Conservation (phyloP, 1,140 invertebrate species). For the Cherax destructor region DNA sequence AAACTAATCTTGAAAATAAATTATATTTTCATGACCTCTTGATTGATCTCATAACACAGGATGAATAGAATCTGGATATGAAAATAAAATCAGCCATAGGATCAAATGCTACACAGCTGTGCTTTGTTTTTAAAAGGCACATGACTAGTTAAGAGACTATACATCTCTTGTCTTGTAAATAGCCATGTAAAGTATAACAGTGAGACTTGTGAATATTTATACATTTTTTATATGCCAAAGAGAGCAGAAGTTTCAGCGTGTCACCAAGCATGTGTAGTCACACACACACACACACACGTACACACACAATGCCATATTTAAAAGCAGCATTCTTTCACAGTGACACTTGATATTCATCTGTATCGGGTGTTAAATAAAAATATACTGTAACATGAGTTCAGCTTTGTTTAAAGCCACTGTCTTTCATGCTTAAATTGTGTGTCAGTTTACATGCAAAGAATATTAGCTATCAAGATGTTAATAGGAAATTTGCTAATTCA, state of each 20-base stretch:
- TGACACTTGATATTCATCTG: background rate
- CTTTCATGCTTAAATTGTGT: background rate
- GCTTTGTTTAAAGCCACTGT: background rate
- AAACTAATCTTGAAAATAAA: background rate
- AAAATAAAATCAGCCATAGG: background rate
- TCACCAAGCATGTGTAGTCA: background rate
- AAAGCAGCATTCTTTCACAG: background rate
- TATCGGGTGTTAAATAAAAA: background rate
- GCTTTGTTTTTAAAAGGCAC: slow-evolving; percentile 4
- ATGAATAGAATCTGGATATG: background rate
- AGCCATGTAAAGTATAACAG: slow-evolving; percentile 26
- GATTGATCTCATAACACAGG: background rate
- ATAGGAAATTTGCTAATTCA: background rate
- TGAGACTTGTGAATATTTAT: slow-evolving; percentile 40
- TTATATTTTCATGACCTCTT: slow-evolving; percentile 11
- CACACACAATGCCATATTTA: background rate
- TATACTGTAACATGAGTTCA: background rate
- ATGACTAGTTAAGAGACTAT: slow-evolving; percentile 5
- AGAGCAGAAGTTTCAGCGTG: background rate
- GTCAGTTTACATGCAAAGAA: background rate
- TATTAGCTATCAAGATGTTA: background rate
- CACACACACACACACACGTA: background rate
- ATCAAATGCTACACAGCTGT: slow-evolving; percentile 3
- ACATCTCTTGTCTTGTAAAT: slow-evolving; percentile 36
- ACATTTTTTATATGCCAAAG: slow-evolving; percentile 46